Percentiles rank a stretch among this genome's conserved stretches.
These are phyloP conservation scores for Poliocrania exsul DNA, from an alignment of 2,797 vertebrate species.

Conservation along the genomic window DNA sequence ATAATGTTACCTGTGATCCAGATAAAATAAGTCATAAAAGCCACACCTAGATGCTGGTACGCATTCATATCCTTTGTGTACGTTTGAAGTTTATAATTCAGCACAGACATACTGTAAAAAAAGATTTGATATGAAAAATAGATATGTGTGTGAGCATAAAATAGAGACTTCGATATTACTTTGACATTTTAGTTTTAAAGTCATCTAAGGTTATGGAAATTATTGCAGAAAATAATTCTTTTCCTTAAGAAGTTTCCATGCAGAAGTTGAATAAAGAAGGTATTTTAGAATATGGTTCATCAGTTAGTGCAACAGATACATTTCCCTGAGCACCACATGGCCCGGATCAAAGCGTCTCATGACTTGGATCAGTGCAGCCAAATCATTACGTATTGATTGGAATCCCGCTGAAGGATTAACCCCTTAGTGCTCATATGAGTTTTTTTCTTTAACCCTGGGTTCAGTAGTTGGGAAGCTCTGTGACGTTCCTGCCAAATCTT, in stretches of 20 bases:
- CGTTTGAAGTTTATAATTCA: constrained; percentile 54
- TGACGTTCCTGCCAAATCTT: neutral
- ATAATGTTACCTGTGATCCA: neutral
- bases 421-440: constrained; percentile 22
- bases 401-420: constrained; percentile 72
- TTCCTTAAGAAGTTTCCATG: constrained; percentile 56
- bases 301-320: constrained; percentile 73
- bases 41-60: constrained; percentile 45
- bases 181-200: constrained; percentile 56
- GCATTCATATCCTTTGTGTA: constrained; percentile 33
- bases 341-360: constrained; percentile 83
- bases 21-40: constrained; percentile 39
- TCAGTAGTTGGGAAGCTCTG: neutral
- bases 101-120: neutral
- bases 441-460: constrained; percentile 12
- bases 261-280: constrained; percentile 68
- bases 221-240: constrained; percentile 69
- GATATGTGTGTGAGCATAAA: constrained; percentile 3
- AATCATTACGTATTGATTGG: constrained; percentile 89
- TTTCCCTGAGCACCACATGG: constrained; percentile 76
- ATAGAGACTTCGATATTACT: constrained; percentile 46
- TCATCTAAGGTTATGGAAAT: constrained; percentile 64
- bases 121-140: constrained; percentile 30
- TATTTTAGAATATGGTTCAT: constrained; percentile 78
- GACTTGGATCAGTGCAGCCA: constrained; percentile 82